phyloP scores from a whole-genome alignment of 2,113 vertebrate genomes.

The Leiothrix lutea region DNA sequence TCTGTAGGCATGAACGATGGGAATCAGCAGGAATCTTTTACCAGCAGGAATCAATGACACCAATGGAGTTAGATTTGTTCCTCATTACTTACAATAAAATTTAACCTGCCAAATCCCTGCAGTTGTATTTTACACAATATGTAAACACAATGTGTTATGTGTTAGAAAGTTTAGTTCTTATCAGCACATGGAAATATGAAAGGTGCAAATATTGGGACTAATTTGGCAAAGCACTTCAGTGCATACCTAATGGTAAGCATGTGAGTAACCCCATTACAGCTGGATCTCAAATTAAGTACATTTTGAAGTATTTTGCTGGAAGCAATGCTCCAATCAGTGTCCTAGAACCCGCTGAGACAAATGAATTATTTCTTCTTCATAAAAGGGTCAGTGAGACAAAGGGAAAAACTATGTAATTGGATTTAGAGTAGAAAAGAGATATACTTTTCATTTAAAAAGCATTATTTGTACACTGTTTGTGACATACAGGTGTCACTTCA shows the following conservation, averaged over 20 bases:
- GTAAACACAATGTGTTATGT: background rate
- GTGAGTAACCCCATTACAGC: background rate
- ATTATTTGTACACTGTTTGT: background rate
- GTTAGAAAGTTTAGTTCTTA: background rate
- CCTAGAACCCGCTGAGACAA: background rate
- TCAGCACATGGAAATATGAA: background rate
- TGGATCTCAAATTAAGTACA: background rate
- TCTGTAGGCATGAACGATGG: background rate
- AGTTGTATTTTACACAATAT: background rate
- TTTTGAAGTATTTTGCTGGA: background rate
- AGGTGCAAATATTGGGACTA: background rate
- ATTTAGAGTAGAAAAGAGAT: background rate
- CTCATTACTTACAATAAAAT: slow-evolving; percentile 5
- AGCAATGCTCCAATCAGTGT: background rate
- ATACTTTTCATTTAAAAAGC: background rate
- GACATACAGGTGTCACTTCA: background rate
- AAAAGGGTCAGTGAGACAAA: background rate
- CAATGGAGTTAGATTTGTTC: background rate
- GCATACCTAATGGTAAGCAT: background rate
- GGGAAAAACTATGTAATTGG: background rate
- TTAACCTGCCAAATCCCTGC: background rate
- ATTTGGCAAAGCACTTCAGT: background rate
- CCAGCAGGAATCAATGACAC: background rate
- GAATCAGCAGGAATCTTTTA: background rate
- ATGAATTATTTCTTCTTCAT: background rate